Evolutionary conservation across 2,113 vertebrate species (phyloP), one percentile per base, ranked within the genome.

Genomic region (Semnornis frantzii): DNA sequence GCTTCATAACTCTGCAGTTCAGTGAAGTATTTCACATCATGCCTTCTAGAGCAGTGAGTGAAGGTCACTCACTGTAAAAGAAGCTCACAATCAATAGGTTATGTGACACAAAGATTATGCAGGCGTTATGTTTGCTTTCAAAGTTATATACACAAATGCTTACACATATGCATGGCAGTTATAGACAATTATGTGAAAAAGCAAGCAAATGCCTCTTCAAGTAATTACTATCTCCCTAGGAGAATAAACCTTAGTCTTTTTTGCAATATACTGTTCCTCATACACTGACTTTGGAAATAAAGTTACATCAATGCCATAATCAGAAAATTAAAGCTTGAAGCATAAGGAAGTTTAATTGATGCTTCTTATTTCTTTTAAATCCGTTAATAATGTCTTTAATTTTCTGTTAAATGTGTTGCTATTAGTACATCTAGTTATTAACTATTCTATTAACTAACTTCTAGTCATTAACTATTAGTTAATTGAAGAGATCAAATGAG

Each of bases 251-350:
- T 4, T 68, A 42, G 18, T 33, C 2, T 69, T 85, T 89, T 91
- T 55, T 82, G 39, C 9, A 30, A 28, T 12, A 85, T 87, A 31
- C 8, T 54, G 28, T 76, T 91, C 16, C 23, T 78, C 24, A 75
- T 28, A 75, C 15, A 19, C 19, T 71, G 78, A 82, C 44, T 60
- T 87, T 31, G 70, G 42, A 72, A 89, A 85, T 37, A 71, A 75
- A 66, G 55, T 46, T 52, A 17, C 58, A 72, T 11, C 31, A 69
- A 64, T 65, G 58, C 5, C 44, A 21, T 76, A 87, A 89, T 85
- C 74, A 85, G 87, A 91, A 91, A 91, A 82, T 87, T 82, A 72
- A 87, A 89, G 54, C 63, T 78, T 65, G 62, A 91, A 69, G 54
- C 63, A 85, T 89, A 85, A 93, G 17, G 17, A 91, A 89, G 78